Percentiles rank a stretch among this genome's conserved stretches.
phyloP scores from a whole-genome alignment of 2,797 vertebrate genomes.

The Columba guinea region DNA sequence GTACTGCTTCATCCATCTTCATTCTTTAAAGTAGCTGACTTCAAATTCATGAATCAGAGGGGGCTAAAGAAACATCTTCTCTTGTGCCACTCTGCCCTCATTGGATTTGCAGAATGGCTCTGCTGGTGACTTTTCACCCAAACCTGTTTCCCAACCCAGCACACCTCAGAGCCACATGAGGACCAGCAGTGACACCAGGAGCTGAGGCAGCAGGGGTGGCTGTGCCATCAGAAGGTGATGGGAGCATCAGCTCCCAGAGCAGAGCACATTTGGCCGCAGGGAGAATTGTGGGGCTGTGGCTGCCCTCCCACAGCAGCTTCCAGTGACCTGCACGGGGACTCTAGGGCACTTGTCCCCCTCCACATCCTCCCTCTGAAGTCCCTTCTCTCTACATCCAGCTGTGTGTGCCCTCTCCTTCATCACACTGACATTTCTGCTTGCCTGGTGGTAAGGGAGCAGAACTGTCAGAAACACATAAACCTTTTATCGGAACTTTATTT shows the following conservation, averaged over 20 bases:
- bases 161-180: neutral
- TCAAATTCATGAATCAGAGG: neutral
- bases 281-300: rapidly evolving
- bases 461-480: neutral
- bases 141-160: neutral
- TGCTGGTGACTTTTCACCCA: neutral
- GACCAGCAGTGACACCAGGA: neutral
- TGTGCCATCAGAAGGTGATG: neutral
- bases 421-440: neutral
- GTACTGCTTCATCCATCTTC: neutral
- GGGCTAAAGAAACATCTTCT: neutral
- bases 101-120: neutral
- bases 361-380: rapidly evolving
- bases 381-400: neutral
- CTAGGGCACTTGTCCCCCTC: neutral
- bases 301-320: neutral
- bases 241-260: neutral
- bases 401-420: rapidly evolving
- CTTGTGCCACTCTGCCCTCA: neutral
- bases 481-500: neutral
- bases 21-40: neutral
- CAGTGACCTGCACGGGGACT: neutral
- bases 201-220: neutral
- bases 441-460: neutral
- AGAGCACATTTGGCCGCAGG: neutral